Conservation (phyloP, 2,888 invertebrate species). For the Lapara coniferarum region DNA sequence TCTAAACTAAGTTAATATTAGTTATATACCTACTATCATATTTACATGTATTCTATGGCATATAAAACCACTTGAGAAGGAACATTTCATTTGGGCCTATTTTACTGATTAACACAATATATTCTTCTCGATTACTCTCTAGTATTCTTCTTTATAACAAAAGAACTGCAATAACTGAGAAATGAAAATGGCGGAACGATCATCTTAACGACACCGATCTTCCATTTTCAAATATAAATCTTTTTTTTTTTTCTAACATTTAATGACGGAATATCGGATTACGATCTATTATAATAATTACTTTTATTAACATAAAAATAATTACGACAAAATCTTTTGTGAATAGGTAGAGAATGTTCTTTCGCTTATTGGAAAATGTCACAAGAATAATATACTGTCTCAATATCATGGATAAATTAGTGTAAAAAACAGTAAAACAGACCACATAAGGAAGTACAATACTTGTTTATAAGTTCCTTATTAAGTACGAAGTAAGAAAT, state of each 20-base stretch:
- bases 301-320: too few relatives aligned
- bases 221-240: too few relatives aligned
- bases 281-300: too few relatives aligned
- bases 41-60: constrained; percentile 58
- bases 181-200: too few relatives aligned
- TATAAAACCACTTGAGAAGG: constrained; percentile 53
- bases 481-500: constrained; percentile 63
- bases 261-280: too few relatives aligned
- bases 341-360: too few relatives aligned
- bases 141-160: too few relatives aligned
- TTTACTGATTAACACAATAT: constrained; percentile 5
- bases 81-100: constrained; percentile 44
- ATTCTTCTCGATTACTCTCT: too few relatives aligned
- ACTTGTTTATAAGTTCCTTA: constrained; percentile 43
- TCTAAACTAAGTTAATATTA: constrained; percentile 47
- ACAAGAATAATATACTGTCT: background rate
- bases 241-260: too few relatives aligned
- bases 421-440: constrained; percentile 16
- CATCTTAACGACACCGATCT: too few relatives aligned
- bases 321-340: too few relatives aligned
- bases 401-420: background rate
- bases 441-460: constrained; percentile 47
- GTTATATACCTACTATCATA: constrained; percentile 41
- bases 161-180: too few relatives aligned
- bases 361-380: background rate